Base-by-base conservation (phyloP, 23 tunicate genomes). In the Clavelina lepadiformis region DNA sequence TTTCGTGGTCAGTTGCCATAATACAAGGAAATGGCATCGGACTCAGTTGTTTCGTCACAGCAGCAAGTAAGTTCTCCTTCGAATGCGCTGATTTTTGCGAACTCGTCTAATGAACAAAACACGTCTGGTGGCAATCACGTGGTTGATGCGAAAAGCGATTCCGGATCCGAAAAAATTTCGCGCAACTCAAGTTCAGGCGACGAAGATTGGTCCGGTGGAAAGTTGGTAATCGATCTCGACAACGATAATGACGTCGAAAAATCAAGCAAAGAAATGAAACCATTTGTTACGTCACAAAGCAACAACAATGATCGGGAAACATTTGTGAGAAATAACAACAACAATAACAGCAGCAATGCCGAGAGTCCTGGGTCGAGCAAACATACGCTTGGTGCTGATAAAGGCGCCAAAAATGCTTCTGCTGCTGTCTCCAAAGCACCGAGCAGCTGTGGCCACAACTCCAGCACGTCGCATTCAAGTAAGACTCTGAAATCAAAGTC, bases 281-380 rank as follows among this genome's bases (percentile, higher is more conserved):
- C 56, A 21, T 66, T 25, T 22, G 28, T 8, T 18, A 57, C 56
- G 30, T 45, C 34, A 46, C 72, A 46, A 46, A 28, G 25, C 57
- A 26, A 23, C 72, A 66, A 46, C 19, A 7, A 6, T 27, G 72
- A 46, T 7, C 26, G 72, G 29, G 47, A 66, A 46, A 67, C 55
- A 41, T 75, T 58, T 25, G 51, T 58, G 44, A 68, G 62, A 33
- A 78, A 78, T 34, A 68, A 67, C 58, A 78, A 78, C 47, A 78
- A 78, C 46, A 78, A 68, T 31, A 68, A 78, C 46, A 78, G 67
- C 35, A 62, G 28, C 8, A 32, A 25, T 24, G 77, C 22, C 18
- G 28, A 55, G 13, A 51, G 77, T 35, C 55, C 61, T 72, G 57
- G 77, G 57, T 8, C 26, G 35, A 57, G 33, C 22, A 72, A 72